phyloP scores from a whole-genome alignment of 1,140 invertebrate species.

The Colletes latitarsis region DNA sequence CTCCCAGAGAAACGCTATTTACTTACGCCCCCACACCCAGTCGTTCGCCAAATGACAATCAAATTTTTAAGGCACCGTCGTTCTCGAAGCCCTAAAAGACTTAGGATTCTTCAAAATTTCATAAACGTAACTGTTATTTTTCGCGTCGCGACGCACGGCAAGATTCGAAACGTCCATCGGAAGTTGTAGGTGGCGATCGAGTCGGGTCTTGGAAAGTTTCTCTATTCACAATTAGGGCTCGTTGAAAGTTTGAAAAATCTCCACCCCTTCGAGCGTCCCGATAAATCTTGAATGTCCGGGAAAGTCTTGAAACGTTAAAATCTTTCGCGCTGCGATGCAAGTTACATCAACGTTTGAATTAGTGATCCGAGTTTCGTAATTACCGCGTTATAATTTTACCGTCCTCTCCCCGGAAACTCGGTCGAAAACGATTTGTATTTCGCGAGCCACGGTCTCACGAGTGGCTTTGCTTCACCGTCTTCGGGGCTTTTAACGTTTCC shows the following conservation, averaged over 20 bases:
- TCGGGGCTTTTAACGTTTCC: too few species aligned
- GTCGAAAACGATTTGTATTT: background rate
- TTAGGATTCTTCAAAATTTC: too few species aligned
- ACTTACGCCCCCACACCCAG: background rate
- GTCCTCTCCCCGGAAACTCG: background rate
- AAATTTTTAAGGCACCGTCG: background rate
- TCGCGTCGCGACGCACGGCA: too few species aligned
- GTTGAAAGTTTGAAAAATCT: constrained; percentile 5
- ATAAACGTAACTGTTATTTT: too few species aligned
- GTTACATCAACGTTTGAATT: background rate
- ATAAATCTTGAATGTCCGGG: background rate
- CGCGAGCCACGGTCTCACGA: background rate
- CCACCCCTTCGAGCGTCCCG: background rate
- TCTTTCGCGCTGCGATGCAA: background rate
- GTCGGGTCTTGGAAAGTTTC: too few species aligned
- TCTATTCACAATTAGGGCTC: too few species aligned
- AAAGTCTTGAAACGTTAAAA: constrained; percentile 9
- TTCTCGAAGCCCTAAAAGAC: too few species aligned
- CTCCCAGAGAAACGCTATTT: constrained; percentile 21
- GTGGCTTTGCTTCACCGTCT: background rate
- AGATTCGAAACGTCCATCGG: too few species aligned
- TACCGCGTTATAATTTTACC: background rate
- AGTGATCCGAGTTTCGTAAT: background rate
- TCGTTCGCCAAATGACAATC: background rate
- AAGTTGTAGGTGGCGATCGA: too few species aligned